phyloP scores from a whole-genome alignment of 2,113 vertebrate species.

The Oxyura jamaicensis region DNA sequence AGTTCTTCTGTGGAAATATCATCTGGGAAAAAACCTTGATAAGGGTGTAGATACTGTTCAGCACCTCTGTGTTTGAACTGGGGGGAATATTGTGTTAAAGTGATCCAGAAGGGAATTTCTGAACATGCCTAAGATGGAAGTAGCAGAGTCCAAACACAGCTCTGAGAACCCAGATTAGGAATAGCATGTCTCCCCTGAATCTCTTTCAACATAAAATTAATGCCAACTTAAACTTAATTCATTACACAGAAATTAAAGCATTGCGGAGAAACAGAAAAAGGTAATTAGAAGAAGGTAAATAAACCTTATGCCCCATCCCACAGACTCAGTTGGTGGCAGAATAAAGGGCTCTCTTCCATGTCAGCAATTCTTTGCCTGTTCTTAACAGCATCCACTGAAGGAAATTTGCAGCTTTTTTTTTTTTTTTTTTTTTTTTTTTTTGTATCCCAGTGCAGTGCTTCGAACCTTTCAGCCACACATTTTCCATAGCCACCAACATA shows the following conservation, averaged over 20 bases:
- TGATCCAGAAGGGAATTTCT: not conserved
- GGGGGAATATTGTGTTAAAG: not conserved
- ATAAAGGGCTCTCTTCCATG: not conserved
- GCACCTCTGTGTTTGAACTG: not conserved
- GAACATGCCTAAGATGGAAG: not conserved
- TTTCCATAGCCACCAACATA: not conserved
- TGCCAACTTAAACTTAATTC: not conserved
- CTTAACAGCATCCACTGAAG: not conserved
- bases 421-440: too few relatives aligned
- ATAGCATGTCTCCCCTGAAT: not conserved
- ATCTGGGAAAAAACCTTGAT: not conserved
- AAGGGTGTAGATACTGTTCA: not conserved
- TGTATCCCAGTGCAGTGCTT: not conserved
- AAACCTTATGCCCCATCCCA: not conserved
- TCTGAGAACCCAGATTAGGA: not conserved
- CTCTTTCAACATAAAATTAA: not conserved
- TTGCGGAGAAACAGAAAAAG: not conserved
- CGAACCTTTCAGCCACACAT: not conserved
- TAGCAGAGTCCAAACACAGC: not conserved
- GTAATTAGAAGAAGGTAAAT: not conserved
- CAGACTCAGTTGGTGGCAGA: not conserved
- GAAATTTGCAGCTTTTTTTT: not conserved
- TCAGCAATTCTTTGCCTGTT: not conserved
- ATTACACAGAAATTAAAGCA: not conserved
- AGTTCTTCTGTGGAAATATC: not conserved